These are phyloP conservation scores for Nestor notabilis DNA, from an alignment of 2,113 vertebrate species.

Conservation along the genomic window DNA sequence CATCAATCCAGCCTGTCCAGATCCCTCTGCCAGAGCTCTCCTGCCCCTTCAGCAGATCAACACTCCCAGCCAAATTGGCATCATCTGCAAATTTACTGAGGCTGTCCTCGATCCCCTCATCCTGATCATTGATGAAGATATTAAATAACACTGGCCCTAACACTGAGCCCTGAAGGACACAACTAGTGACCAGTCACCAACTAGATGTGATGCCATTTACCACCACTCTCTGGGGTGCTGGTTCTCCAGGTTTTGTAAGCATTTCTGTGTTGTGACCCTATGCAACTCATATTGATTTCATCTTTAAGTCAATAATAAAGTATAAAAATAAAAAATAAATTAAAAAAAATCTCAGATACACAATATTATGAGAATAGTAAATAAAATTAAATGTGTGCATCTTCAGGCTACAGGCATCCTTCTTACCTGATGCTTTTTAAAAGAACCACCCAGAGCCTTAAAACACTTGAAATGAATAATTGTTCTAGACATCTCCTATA, in stretches of 20 bases:
- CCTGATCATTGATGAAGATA: background rate
- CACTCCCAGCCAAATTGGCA: too few relatives aligned
- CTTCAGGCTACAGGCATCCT: background rate
- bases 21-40: too few relatives aligned
- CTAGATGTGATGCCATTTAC: background rate
- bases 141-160: background rate
- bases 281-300: background rate
- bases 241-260: background rate
- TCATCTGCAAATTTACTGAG: background rate
- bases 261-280: background rate
- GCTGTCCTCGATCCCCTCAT: background rate
- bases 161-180: background rate
- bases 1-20: too few relatives aligned
- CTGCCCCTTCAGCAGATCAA: too few relatives aligned
- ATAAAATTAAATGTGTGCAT: background rate
- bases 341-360: background rate
- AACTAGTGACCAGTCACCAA: background rate
- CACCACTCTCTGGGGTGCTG: background rate
- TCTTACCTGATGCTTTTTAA: background rate
- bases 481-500: background rate
- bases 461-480: background rate
- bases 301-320: background rate
- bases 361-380: background rate
- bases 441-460: background rate
- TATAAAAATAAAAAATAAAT: background rate